Conservation (phyloP, 2,113 vertebrate genomes). For the Ammodytes dubius region DNA sequence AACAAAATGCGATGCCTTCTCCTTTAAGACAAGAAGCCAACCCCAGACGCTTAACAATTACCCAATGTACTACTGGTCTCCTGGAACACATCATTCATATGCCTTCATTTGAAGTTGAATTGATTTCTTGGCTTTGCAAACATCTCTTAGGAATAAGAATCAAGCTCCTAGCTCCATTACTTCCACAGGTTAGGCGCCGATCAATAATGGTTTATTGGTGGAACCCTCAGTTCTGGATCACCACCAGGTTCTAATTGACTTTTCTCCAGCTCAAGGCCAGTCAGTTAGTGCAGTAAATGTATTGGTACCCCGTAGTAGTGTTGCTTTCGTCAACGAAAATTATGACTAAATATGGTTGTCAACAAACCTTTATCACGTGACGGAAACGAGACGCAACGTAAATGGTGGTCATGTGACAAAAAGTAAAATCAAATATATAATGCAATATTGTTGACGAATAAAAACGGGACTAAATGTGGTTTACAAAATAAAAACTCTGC, state of each 20-base stretch:
- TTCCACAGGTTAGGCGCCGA: conserved; percentile 32
- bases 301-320: not conserved
- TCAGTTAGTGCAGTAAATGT: not conserved
- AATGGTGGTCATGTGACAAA: too few relatives aligned
- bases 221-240: conserved; percentile 28
- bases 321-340: too few relatives aligned
- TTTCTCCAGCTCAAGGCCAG: conserved; percentile 13
- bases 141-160: conserved; percentile 13
- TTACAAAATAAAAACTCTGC: too few relatives aligned
- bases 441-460: too few relatives aligned
- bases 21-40: not conserved
- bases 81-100: not conserved
- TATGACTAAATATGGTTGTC: too few relatives aligned
- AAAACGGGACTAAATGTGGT: too few relatives aligned
- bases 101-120: conserved; percentile 22
- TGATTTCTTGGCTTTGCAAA: conserved; percentile 32
- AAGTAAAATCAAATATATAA: too few relatives aligned
- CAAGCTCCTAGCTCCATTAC: conserved; percentile 33
- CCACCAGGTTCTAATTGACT: conserved; percentile 29
- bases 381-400: too few relatives aligned
- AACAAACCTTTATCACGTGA: too few relatives aligned
- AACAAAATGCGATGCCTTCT: not conserved
- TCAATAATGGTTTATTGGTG: conserved; percentile 47
- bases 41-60: not conserved
- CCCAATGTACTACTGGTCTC: not conserved